Conservation (phyloP, 1,140 invertebrate species). For the Anagrus nilaparvatae region DNA sequence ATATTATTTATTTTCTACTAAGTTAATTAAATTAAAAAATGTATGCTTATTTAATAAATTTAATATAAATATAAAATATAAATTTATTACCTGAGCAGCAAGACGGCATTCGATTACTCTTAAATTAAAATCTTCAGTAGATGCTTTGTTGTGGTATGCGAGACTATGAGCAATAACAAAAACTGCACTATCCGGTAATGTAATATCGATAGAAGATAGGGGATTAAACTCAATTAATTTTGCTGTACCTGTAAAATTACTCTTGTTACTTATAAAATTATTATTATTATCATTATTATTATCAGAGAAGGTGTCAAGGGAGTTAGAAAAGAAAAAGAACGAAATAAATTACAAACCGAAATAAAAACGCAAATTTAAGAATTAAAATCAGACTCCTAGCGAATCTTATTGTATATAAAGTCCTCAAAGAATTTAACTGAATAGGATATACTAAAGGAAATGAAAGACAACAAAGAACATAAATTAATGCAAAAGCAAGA, state of each 20-base stretch:
- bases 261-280: no score
- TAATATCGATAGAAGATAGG: conserved; percentile 64
- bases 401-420: no score
- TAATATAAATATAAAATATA: neutral
- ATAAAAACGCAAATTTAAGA: neutral
- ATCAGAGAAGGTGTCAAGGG: no score
- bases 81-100: conserved; percentile 63
- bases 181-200: conserved; percentile 65
- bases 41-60: neutral
- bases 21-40: neutral
- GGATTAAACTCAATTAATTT: conserved; percentile 94
- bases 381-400: conserved; percentile 2
- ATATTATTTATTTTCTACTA: neutral
- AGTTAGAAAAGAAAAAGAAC: no score
- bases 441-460: no score
- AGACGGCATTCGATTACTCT: conserved; percentile 90
- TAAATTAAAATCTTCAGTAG: conserved; percentile 80
- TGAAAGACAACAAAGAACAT: no score
- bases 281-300: no score
- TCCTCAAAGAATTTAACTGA: no score
- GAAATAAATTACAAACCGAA: neutral
- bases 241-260: conserved; percentile 56
- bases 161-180: conserved; percentile 94
- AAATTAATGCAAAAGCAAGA: no score
- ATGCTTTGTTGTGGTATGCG: conserved; percentile 87